A percentile compares a stretch with the other conserved stretches of the same genome.
phyloP scores from a whole-genome alignment of 2,888 invertebrate genomes.

The Euphydryas editha region DNA sequence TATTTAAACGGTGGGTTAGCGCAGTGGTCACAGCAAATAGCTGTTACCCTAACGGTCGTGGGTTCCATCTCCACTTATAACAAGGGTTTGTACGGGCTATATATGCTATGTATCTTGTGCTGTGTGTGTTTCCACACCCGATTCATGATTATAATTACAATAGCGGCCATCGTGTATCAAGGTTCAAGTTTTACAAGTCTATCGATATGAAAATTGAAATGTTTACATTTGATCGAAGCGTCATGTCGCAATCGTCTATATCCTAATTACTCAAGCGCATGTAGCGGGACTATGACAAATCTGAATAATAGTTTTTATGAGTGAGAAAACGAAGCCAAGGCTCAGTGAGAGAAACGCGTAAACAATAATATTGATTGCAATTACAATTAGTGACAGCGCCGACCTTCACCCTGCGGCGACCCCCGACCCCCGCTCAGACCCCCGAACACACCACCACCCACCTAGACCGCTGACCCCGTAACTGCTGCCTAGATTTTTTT shows the following conservation, averaged over 20 bases:
- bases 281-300: slow-evolving; percentile 35
- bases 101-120: too few species aligned
- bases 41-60: too few species aligned
- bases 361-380: slow-evolving; percentile 41
- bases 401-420: slow-evolving; percentile 21
- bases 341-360: slow-evolving; percentile 39
- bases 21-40: too few species aligned
- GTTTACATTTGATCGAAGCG: background rate
- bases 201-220: background rate
- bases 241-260: background rate
- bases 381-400: slow-evolving; percentile 42
- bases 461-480: background rate
- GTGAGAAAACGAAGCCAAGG: slow-evolving; percentile 49
- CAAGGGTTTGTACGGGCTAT: too few species aligned
- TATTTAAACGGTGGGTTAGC: too few species aligned
- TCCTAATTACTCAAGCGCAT: slow-evolving; percentile 15
- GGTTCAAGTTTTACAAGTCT: too few species aligned
- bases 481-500: background rate
- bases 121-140: too few species aligned
- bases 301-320: slow-evolving; percentile 35
- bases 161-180: too few species aligned
- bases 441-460: background rate
- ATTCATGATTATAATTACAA: too few species aligned
- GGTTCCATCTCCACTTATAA: too few species aligned
- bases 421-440: background rate